A percentile compares a stretch with the other conserved stretches of the same genome.
These are phyloP conservation scores for Eristalis arbustorum DNA, from an alignment of 2,888 invertebrate genomes.

Conservation along the genomic window DNA sequence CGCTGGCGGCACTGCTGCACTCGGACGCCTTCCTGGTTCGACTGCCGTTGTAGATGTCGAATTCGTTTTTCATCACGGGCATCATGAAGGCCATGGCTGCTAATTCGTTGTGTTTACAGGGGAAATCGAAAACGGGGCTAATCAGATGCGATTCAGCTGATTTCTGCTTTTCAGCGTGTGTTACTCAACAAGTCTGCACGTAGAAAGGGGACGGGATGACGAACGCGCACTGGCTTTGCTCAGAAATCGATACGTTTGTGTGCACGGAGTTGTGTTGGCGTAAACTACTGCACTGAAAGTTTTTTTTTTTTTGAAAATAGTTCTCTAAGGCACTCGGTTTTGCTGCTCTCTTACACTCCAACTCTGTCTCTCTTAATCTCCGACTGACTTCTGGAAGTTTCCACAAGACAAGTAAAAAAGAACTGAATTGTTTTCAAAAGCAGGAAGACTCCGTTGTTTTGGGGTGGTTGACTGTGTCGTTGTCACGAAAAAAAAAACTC, in stretches of 20 bases:
- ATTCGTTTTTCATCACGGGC: slow-evolving; percentile 96
- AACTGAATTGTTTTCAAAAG: not conserved
- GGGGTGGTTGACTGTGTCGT: not conserved
- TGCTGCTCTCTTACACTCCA: slow-evolving; percentile 7
- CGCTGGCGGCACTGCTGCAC: slow-evolving; percentile 81
- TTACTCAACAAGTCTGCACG: slow-evolving; percentile 31
- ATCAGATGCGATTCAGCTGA: not conserved
- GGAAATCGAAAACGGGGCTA: not conserved
- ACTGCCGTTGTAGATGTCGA: slow-evolving; percentile 92
- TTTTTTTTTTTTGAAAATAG: slow-evolving; percentile 13
- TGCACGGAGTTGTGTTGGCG: slow-evolving; percentile 13
- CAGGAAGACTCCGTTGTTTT: slow-evolving; percentile 10
- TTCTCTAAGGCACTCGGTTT: slow-evolving; percentile 53
- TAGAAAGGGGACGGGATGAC: not conserved
- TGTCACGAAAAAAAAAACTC: not conserved
- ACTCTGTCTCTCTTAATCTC: not conserved
- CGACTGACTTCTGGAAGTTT: slow-evolving; percentile 38
- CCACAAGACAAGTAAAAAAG: not conserved
- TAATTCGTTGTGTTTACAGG: slow-evolving; percentile 7
- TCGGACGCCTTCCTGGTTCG: slow-evolving; percentile 89
- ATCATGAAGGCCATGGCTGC: slow-evolving; percentile 95
- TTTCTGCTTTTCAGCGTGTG: not conserved
- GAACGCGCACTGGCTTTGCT: slow-evolving; percentile 3
- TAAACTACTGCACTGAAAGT: slow-evolving; percentile 23
- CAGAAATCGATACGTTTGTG: slow-evolving; percentile 52